Percentiles rank a stretch among this genome's conserved stretches.
Evolutionary conservation across 1,140 invertebrate genomes (phyloP).

Genomic region (Drosophila sp.): DNA sequence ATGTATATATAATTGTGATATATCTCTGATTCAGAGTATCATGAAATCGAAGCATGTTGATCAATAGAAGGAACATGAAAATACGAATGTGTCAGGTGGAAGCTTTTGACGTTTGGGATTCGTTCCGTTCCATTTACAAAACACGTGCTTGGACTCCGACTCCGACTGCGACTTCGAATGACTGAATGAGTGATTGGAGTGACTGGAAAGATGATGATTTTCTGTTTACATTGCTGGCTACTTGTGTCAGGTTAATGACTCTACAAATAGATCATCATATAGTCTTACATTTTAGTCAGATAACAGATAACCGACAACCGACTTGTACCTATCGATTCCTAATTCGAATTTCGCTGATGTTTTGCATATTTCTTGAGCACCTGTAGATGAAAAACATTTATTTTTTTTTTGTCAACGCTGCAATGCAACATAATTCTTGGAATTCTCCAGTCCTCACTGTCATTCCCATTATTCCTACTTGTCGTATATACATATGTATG

Average conservation of each 20-base stretch:
- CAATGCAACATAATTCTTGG: conserved; percentile 20
- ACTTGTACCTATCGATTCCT: conserved; percentile 22
- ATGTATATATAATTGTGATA: background rate
- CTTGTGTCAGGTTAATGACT: conserved; percentile 14
- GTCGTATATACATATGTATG: background rate
- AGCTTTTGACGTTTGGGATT: background rate
- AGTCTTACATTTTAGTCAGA: conserved; percentile 3
- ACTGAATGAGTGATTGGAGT: background rate
- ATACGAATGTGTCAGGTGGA: background rate
- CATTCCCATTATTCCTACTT: background rate
- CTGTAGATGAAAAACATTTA: conserved; percentile 47
- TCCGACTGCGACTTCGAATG: background rate
- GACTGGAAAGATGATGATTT: conserved; percentile 9
- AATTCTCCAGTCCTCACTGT: background rate
- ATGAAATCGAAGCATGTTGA: conserved; percentile 30
- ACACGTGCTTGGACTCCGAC: conserved; percentile 11
- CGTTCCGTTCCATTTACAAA: conserved; percentile 12
- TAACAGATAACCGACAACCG: background rate
- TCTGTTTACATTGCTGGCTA: conserved; percentile 2
- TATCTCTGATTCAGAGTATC: conserved; percentile 18
- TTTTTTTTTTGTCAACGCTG: conserved; percentile 21
- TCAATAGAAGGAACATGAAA: conserved; percentile 23
- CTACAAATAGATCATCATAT: conserved; percentile 8
- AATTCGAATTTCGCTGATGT: conserved; percentile 52
- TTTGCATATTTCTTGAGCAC: conserved; percentile 29